phyloP scores from a whole-genome alignment of 2,888 invertebrate genomes.

The Orchesellides sinensis region DNA sequence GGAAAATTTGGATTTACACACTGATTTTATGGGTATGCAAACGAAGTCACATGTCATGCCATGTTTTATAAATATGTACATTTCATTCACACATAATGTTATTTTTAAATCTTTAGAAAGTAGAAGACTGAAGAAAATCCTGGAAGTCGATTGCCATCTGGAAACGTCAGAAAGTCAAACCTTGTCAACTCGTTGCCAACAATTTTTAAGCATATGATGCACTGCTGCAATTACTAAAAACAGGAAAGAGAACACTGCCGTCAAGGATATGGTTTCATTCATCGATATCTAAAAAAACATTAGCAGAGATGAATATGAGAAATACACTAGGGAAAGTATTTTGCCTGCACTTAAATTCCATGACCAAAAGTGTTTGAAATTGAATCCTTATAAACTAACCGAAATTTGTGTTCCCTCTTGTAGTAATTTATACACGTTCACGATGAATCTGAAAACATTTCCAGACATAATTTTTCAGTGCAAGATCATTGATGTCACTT shows the following conservation, averaged over 20 bases:
- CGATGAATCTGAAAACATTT: conserved; percentile 28
- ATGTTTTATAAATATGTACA: neutral
- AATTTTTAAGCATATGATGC: neutral
- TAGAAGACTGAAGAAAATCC: conserved; percentile 2
- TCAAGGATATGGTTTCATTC: neutral
- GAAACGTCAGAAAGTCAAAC: neutral
- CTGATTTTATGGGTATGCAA: neutral
- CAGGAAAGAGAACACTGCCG: neutral
- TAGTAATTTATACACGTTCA: neutral
- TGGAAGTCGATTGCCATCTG: neutral
- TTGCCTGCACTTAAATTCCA: neutral
- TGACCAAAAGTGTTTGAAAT: neutral
- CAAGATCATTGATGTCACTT: conserved; percentile 50
- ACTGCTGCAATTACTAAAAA: neutral
- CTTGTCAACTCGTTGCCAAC: neutral
- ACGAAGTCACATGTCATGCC: neutral
- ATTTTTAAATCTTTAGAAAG: neutral
- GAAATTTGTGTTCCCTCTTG: too few species aligned
- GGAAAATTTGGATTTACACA: conserved; percentile 9
- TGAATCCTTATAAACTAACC: neutral
- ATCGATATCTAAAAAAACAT: neutral
- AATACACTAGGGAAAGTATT: neutral
- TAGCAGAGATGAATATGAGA: neutral
- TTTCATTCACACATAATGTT: neutral
- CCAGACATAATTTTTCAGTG: conserved; percentile 31